Evolutionary conservation across 2,888 invertebrate species (phyloP), one percentile per base, ranked within the genome.

Genomic region (Synanthedon formicaeformis): DNA sequence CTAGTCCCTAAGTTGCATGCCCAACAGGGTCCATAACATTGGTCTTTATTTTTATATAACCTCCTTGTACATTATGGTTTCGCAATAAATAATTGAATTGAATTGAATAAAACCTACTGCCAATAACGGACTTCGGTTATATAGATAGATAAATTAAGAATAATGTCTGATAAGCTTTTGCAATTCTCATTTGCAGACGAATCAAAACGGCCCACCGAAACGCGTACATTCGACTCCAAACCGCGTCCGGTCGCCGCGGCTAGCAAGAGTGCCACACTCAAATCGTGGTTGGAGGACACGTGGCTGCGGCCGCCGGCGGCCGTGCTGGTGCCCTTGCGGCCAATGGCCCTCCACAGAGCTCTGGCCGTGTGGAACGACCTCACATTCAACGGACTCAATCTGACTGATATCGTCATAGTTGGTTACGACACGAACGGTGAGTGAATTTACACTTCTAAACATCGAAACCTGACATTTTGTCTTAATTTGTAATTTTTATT

Each of bases 401-500:
- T 85, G 2, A 74, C 79, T 0, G 84, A 85, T 40, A 78, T 87
- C 0, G 75, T 88, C 16, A 71, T 88, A 0, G 76, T 88, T 12
- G 88, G 85, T n/a, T 87, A 85, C 48, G 87, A 87, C 57, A 73
- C 78, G 0, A 83, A 87, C 57, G 87, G 86, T 86, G 57, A 78
- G 78, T 60, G 4, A 18, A 48, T 23, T 23, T 16, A 16, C n/a
- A n/a, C n/a, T n/a, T n/a, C n/a, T n/a, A n/a, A n/a, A n/a, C n/a
- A n/a, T n/a, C n/a, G n/a, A n/a, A n/a, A n/a, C n/a, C n/a, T n/a
- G n/a, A n/a, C n/a, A n/a, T n/a, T n/a, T n/a, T n/a, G n/a, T n/a
- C n/a, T n/a, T n/a, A n/a, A n/a, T n/a, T n/a, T n/a, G n/a, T n/a
- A n/a, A n/a, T n/a, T n/a, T n/a, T n/a, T n/a, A n/a, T n/a, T n/a